Base-by-base conservation (phyloP, 2,888 invertebrate genomes). In the Agrilus cyanescens region DNA sequence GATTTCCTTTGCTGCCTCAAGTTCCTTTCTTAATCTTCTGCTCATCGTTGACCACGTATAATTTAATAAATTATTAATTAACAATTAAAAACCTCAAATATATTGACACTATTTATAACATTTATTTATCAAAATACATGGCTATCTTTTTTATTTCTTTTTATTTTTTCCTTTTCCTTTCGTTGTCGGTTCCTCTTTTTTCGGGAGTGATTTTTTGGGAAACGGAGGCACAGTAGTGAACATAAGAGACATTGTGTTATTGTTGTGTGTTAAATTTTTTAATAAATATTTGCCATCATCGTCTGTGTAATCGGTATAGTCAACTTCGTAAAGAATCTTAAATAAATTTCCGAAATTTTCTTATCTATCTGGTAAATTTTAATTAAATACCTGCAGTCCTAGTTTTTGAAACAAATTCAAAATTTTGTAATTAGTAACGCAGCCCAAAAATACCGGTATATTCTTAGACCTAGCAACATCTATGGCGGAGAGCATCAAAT, bases 401-500 rank as follows among this genome's bases (percentile, higher is more conserved):
- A 62, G 41, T 38, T 50, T 53, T 43, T 50, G 56, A 0, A 59
- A 62, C 5, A 53, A 46, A 41, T 56, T 57, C 44, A 63, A 63
- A 18, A 60, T 29, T n/a, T 48, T 47, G 40, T 39, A 51, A 33
- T 49, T 55, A 20, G 50, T 51, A 45, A 64, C 61, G 25, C 63
- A 51, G 4, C 63, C 63, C 53, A 59, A 57, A 6, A 59, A 50
- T 2, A 60, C 53, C 1, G 56, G 51, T 14, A 63, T 53, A 25
- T 57, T 47, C 30, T 63, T 44, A 34, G 62, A 58, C 46, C 59
- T 55, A 0, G 64, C 63, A 6, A 65, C 55, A 20, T 61, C 57
- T 6, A 62, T 29, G 2, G 57, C 60, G 33, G 50, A 46, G 4
- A 50, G 43, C 52, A 61, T 51, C 37, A 62, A 40, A 30, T 56